phyloP scores from a whole-genome alignment of 2,797 vertebrate genomes.

The Mallotus villosus region DNA sequence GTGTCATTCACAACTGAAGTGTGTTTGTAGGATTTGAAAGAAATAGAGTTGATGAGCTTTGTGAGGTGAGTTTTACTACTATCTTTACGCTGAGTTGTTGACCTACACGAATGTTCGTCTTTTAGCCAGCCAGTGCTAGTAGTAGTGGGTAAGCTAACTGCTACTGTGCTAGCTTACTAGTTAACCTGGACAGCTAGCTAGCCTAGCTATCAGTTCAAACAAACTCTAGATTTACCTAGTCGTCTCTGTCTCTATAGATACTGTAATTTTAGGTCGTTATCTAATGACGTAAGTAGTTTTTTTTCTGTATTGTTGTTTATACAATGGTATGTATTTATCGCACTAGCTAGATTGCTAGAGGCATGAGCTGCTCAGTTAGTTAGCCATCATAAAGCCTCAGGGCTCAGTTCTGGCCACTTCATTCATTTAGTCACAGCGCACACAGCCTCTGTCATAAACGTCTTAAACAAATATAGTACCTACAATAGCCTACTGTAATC shows the following conservation, averaged over 20 bases:
- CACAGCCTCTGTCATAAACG: no score
- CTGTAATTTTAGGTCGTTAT: background rate
- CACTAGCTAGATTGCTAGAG: background rate
- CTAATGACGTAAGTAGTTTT: no score
- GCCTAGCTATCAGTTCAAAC: background rate
- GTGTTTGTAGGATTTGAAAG: background rate
- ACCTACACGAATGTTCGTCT: background rate
- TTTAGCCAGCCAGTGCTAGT: background rate
- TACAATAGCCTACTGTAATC: no score
- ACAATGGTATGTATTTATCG: background rate
- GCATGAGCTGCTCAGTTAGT: background rate
- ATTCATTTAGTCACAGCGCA: background rate
- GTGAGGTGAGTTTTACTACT: background rate
- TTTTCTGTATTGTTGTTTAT: no score
- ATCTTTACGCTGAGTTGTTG: background rate
- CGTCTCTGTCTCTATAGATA: background rate
- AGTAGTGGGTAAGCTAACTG: background rate
- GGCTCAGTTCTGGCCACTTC: background rate
- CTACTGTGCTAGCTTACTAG: background rate
- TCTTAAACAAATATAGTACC: no score
- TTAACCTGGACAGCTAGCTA: background rate
- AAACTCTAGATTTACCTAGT: no score
- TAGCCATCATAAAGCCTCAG: no score
- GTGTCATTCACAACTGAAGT: background rate
- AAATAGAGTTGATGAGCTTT: background rate